These are phyloP conservation scores for Oreotrochilus melanogaster DNA, from an alignment of 2,113 vertebrate genomes.

Conservation along the genomic window DNA sequence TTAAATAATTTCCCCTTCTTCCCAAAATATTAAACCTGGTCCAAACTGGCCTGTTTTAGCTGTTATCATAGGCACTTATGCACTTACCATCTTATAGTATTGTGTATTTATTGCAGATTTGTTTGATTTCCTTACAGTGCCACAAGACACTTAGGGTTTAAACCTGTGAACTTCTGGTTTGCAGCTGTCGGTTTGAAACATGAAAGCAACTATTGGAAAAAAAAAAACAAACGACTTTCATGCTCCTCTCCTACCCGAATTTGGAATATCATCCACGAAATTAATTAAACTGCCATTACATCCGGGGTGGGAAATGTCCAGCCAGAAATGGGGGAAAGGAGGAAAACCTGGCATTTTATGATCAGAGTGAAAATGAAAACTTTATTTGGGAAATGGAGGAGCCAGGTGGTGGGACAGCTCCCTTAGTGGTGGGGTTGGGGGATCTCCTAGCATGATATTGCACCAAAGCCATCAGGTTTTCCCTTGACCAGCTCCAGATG, in stretches of 20 bases:
- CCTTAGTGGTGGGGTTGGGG: background rate
- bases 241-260: background rate
- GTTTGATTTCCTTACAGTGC: background rate
- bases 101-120: background rate
- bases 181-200: background rate
- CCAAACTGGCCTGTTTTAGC: background rate
- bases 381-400: background rate
- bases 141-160: background rate
- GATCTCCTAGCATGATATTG: accelerated
- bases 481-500: background rate
- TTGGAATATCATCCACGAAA: background rate
- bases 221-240: background rate
- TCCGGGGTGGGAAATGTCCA: background rate
- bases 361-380: background rate
- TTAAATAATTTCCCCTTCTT: background rate
- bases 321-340: background rate
- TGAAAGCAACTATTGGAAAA: background rate
- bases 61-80: background rate
- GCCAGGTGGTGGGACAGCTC: accelerated
- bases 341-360: background rate
- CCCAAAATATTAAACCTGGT: background rate
- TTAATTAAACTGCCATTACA: background rate
- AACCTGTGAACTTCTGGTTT: background rate
- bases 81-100: background rate
- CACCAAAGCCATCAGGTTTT: background rate